Percentiles rank a stretch among this genome's conserved stretches.
Evolutionary conservation across 2,113 vertebrate species (phyloP).

Genomic region (Oryzias celebensis): DNA sequence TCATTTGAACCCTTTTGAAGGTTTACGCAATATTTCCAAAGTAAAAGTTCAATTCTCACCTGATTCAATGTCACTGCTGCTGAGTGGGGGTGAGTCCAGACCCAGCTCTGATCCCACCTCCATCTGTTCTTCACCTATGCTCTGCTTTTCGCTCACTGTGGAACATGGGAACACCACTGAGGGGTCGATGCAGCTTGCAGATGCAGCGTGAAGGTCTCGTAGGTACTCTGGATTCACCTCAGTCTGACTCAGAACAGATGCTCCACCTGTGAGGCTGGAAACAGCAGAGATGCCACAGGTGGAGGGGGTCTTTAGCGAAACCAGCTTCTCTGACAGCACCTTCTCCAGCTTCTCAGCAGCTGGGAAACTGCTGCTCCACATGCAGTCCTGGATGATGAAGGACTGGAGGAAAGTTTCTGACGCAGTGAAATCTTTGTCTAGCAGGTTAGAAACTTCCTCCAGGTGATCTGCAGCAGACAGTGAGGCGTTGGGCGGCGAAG

Average conservation of each 20-base stretch:
- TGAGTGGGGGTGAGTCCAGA: slow-evolving; percentile 78
- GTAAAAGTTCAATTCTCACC: slow-evolving; percentile 69
- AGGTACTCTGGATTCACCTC: slow-evolving; percentile 68
- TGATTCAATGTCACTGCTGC: slow-evolving; percentile 81
- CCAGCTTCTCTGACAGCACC: slow-evolving; percentile 87
- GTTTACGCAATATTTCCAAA: no score
- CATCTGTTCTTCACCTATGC: background rate
- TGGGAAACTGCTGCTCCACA: slow-evolving; percentile 91
- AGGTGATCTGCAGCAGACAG: slow-evolving; percentile 84
- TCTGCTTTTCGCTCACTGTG: slow-evolving; percentile 71
- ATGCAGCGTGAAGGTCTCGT: slow-evolving; percentile 82
- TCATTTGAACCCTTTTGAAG: no score
- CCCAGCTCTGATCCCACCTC: background rate
- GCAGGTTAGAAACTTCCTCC: slow-evolving; percentile 86
- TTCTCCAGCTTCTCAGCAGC: slow-evolving; percentile 86
- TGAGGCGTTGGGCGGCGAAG: slow-evolving; percentile 70
- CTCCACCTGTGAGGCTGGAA: background rate
- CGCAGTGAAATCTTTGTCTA: slow-evolving; percentile 84
- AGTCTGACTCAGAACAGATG: background rate
- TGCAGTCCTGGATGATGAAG: slow-evolving; percentile 94
- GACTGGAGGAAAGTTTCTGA: slow-evolving; percentile 84
- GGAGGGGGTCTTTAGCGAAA: slow-evolving; percentile 75
- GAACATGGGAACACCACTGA: slow-evolving; percentile 85
- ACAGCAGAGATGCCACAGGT: slow-evolving; percentile 2
- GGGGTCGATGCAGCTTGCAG: slow-evolving; percentile 85